Evolutionary conservation across 2,888 invertebrate genomes (phyloP).

Genomic region (Drosophila pseudotakahashii): DNA sequence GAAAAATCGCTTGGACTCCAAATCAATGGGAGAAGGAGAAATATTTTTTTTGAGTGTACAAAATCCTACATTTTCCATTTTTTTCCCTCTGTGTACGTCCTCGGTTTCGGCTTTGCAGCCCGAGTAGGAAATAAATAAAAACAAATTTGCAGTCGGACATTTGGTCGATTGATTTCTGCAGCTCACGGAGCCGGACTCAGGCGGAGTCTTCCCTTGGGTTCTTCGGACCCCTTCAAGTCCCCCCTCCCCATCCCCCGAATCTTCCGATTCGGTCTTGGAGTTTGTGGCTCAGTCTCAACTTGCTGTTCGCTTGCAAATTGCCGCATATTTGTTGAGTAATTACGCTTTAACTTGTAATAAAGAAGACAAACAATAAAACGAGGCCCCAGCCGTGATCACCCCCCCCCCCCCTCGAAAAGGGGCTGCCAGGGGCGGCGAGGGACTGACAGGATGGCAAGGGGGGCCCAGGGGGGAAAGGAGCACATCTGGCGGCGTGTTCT

Average conservation of each 20-base stretch:
- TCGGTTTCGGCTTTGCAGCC: constrained; percentile 1
- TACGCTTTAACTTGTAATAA: constrained; percentile 82
- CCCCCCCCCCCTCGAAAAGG: background rate
- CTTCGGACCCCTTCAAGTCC: background rate
- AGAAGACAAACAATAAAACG: constrained; percentile 82
- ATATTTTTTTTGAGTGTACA: too few relatives aligned
- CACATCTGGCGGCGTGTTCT: constrained; percentile 74
- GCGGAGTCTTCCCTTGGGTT: constrained; percentile 15
- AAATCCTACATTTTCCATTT: too few relatives aligned
- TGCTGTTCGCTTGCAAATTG: constrained; percentile 69
- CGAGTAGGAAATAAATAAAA: constrained; percentile 64
- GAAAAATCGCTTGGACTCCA: too few relatives aligned
- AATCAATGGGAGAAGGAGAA: too few relatives aligned
- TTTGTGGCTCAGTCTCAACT: constrained; percentile 21
- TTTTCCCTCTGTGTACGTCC: background rate
- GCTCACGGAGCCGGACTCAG: constrained; percentile 46
- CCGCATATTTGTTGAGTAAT: constrained; percentile 80
- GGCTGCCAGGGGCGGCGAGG: constrained; percentile 3
- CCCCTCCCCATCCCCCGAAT: background rate
- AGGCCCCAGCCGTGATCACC: constrained; percentile 56
- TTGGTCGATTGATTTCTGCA: constrained; percentile 73
- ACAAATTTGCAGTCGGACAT: constrained; percentile 67
- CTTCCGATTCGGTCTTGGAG: too few relatives aligned
- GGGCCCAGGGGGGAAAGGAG: background rate
- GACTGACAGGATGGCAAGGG: background rate